These are phyloP conservation scores for Sciurus carolinensis DNA, from an alignment of 2,797 vertebrate species.

Conservation along the genomic window DNA sequence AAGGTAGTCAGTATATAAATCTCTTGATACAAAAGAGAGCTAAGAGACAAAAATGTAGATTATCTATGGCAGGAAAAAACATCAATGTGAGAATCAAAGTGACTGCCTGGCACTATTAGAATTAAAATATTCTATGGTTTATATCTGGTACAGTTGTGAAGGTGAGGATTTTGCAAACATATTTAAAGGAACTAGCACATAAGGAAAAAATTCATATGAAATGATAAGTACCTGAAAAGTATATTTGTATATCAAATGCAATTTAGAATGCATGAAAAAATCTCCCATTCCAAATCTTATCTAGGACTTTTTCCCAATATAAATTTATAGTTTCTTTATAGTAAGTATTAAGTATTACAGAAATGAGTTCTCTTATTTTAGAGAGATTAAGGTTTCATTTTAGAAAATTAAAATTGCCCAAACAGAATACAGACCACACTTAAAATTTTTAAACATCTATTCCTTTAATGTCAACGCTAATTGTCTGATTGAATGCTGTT, in stretches of 20 bases:
- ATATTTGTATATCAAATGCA: not conserved
- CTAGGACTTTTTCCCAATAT: not conserved
- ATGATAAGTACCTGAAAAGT: not conserved
- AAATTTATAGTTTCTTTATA: not conserved
- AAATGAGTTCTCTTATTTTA: slow-evolving; percentile 16
- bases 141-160: not conserved
- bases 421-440: not conserved
- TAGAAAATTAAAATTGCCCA: not conserved
- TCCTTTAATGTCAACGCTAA: not conserved
- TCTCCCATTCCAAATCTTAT: not conserved
- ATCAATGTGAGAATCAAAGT: not conserved
- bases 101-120: not conserved
- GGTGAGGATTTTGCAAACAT: not conserved
- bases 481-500: not conserved
- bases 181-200: not conserved
- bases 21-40: not conserved
- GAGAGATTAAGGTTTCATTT: slow-evolving; percentile 39
- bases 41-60: slow-evolving; percentile 34
- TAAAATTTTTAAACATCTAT: not conserved
- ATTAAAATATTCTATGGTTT: slow-evolving; percentile 14
- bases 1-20: not conserved
- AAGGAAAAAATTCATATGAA: not conserved
- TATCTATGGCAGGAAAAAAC: not conserved
- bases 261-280: not conserved
- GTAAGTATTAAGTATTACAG: not conserved